Conservation (phyloP, 2,113 vertebrate species). For the Thalassoma bifasciatum region DNA sequence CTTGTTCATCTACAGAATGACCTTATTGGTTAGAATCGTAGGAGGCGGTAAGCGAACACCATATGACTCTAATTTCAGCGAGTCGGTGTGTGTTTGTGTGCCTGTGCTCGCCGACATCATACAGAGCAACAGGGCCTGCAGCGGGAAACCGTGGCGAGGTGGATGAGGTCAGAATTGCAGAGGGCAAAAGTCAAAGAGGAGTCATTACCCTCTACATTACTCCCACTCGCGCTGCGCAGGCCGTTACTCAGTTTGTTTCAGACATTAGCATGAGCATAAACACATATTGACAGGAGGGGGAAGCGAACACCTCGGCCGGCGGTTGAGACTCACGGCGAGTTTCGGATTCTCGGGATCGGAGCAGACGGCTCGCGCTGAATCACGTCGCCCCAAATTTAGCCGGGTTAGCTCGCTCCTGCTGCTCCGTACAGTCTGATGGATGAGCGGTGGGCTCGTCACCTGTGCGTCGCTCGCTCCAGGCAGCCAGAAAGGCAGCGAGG, state of each 20-base stretch:
- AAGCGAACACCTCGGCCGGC: background rate
- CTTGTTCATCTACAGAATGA: constrained; percentile 64
- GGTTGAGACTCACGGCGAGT: too few species aligned
- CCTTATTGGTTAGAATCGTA: constrained; percentile 71
- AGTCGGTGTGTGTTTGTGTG: constrained; percentile 39
- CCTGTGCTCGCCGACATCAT: constrained; percentile 63
- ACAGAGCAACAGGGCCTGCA: constrained; percentile 60
- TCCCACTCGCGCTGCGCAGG: constrained; percentile 57
- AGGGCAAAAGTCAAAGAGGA: constrained; percentile 74
- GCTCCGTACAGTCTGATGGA: constrained; percentile 55
- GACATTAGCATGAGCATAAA: constrained; percentile 58
- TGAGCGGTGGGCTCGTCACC: constrained; percentile 70
- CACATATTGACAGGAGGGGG: constrained; percentile 42
- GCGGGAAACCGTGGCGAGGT: constrained; percentile 55
- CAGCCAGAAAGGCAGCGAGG: constrained; percentile 48
- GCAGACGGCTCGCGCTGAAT: constrained; percentile 38
- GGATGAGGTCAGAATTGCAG: constrained; percentile 65
- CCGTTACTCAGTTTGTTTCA: constrained; percentile 33
- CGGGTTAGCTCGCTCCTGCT: constrained; percentile 33
- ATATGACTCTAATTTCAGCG: constrained; percentile 69
- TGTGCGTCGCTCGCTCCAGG: constrained; percentile 55
- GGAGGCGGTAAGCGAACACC: constrained; percentile 69
- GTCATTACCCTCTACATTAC: constrained; percentile 70
- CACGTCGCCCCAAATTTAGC: constrained; percentile 66
- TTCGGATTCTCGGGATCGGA: too few species aligned